A percentile compares a stretch with the other conserved stretches of the same genome.
Conservation (phyloP, 2,888 invertebrate genomes). For the Slavum lentiscoides region DNA sequence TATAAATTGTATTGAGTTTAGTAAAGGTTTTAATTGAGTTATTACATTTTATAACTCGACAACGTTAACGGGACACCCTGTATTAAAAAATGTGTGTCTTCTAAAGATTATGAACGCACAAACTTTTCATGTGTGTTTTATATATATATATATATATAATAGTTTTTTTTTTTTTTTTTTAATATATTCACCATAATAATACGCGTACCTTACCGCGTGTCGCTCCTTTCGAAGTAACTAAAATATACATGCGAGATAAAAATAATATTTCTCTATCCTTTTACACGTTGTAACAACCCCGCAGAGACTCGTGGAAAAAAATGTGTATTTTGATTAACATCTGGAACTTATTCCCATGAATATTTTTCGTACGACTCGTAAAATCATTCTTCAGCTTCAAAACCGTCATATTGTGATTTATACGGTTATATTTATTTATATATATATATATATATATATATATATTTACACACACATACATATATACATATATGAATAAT, state of each 20-base stretch:
- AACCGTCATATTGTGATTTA: slow-evolving; percentile 1
- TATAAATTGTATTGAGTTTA: no score
- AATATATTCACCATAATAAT: background rate
- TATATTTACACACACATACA: no score
- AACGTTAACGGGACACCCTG: background rate
- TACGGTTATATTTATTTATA: no score
- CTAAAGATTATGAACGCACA: background rate
- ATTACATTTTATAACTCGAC: no score
- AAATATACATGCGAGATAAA: slow-evolving; percentile 23
- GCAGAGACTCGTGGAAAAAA: slow-evolving; percentile 25
- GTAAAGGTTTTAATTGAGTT: no score
- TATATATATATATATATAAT: background rate
- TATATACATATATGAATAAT: no score
- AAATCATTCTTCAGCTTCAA: slow-evolving; percentile 34
- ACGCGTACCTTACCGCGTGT: background rate
- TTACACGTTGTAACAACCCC: slow-evolving; percentile 34
- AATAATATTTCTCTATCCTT: slow-evolving; percentile 36
- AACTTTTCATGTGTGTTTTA: background rate
- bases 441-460: no score
- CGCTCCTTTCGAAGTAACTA: slow-evolving; percentile 8
- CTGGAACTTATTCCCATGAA: slow-evolving; percentile 46
- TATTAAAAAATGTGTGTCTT: background rate
- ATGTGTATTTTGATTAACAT: slow-evolving; percentile 48
- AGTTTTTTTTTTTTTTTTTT: background rate
- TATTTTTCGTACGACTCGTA: slow-evolving; percentile 32